Evolutionary conservation across 1,140 invertebrate genomes (phyloP), one percentile per base, ranked within the genome.

Genomic region (Centruroides sculpturatus): DNA sequence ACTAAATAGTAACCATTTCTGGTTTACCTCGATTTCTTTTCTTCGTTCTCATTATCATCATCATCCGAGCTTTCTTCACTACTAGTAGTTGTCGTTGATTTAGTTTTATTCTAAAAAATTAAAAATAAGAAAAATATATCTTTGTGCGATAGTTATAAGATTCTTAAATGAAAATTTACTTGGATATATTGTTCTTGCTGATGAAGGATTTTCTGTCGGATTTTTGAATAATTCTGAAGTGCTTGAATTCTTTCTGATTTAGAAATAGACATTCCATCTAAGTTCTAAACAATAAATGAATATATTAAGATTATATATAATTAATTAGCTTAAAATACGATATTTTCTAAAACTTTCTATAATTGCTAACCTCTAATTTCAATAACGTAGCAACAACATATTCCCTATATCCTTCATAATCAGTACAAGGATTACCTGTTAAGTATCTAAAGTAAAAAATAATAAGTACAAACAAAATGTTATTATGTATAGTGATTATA

Each of bases 391-490:
- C 84, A 61, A 95, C 80, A 9, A 93, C 83, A 77, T 85, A 97
- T 41, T 86, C 78, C 64, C 89, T 78, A 73, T 97, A 98, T 10
- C 85, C 84, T 53, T 85, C 79, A 76, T 83, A 96, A 66, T 93
- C 85, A n/a, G 79, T 74, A 70, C 85, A 83, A 35, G 81, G 82
- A 69, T 84, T 84, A 34, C 82, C 82, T 47, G 75, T 79, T 12
- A 85, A 71, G 71, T 78, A 84, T 59, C 79, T 79, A 52, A 52
- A 60, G 56, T 12, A 51, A 59, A 48, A 62, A 23, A 23, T 23
- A 23, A 23, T 23, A 23, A 23, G 23, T 23, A 23, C 23, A 23
- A 23, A 23, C 23, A 23, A 23, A 23, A 23, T 23, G 0, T 23
- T 23, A 23, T 23, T 23, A 23, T 23, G 23, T 2, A 2, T 23